Conservation (phyloP, 2,888 invertebrate genomes). For the Melanargia galathea region DNA sequence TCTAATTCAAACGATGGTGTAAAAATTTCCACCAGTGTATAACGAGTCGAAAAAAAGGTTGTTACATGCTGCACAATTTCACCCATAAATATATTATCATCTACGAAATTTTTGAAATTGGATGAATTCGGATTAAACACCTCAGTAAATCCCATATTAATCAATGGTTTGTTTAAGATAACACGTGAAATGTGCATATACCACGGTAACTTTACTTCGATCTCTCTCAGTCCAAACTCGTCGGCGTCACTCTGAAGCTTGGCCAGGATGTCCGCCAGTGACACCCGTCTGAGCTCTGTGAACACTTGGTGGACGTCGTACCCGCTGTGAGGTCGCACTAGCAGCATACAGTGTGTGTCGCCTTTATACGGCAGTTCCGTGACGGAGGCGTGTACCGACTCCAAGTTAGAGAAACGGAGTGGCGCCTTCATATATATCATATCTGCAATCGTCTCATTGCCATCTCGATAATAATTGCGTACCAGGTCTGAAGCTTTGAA, state of each 20-base stretch:
- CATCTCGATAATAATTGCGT: background rate
- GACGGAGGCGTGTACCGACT: constrained; percentile 80
- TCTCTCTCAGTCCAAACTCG: constrained; percentile 80
- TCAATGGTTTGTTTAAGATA: constrained; percentile 77
- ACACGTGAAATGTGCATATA: constrained; percentile 57
- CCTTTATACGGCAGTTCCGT: constrained; percentile 87
- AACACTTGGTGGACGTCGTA: constrained; percentile 67
- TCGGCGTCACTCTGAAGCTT: constrained; percentile 71
- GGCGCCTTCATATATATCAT: constrained; percentile 61
- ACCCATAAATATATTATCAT: too few species aligned
- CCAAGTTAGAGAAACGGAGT: constrained; percentile 81
- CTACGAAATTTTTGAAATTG: background rate
- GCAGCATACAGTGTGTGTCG: constrained; percentile 81
- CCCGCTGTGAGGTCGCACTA: constrained; percentile 83
- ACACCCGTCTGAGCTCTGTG: too few species aligned
- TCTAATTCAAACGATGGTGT: too few species aligned
- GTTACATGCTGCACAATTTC: too few species aligned
- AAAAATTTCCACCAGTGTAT: too few species aligned
- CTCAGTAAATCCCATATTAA: constrained; percentile 85
- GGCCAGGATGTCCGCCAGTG: constrained; percentile 75
- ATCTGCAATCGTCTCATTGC: background rate
- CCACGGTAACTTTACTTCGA: constrained; percentile 83
- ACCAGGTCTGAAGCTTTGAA: constrained; percentile 1
- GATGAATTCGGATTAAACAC: constrained; percentile 73
- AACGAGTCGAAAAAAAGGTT: too few species aligned